Percentiles rank a stretch among this genome's conserved stretches.
phyloP scores from a whole-genome alignment of 2,113 vertebrate species.

The Oncorhynchus mykiss region DNA sequence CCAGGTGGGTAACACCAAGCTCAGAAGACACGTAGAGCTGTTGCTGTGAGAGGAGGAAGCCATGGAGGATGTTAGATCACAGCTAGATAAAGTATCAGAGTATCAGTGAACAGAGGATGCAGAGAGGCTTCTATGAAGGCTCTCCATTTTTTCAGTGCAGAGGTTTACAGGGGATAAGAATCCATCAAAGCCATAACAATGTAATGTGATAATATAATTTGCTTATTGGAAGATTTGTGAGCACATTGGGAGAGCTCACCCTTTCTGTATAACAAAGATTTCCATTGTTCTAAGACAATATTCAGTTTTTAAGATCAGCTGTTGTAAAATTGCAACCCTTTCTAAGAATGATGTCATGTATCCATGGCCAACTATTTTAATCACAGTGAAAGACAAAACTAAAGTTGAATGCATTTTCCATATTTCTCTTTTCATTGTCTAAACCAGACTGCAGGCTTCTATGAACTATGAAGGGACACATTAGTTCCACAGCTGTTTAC shows the following conservation, averaged over 20 bases:
- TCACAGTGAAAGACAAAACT: constrained; percentile 47
- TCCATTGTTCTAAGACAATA: constrained; percentile 20
- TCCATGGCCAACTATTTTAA: constrained; percentile 41
- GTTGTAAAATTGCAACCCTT: constrained; percentile 25
- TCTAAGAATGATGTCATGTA: constrained; percentile 9
- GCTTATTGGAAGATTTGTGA: not conserved
- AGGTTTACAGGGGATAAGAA: not conserved
- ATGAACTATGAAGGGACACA: constrained; percentile 15
- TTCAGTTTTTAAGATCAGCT: constrained; percentile 49
- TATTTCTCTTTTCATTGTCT: constrained; percentile 38
- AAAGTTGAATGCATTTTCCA: constrained; percentile 46
- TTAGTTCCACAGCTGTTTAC: constrained; percentile 27
- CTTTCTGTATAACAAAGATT: constrained; percentile 13
- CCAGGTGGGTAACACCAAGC: constrained; percentile 89
- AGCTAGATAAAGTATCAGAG: not conserved
- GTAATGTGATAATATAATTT: constrained; percentile 12
- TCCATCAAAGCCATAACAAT: constrained; percentile 10
- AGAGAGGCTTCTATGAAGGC: not conserved
- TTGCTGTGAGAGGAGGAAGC: constrained; percentile 79
- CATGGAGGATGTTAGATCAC: not conserved
- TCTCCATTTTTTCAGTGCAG: not conserved
- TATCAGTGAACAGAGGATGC: not conserved
- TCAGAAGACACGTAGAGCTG: constrained; percentile 91
- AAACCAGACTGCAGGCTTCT: constrained; percentile 18
- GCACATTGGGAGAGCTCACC: constrained; percentile 32